phyloP scores from a whole-genome alignment of 2,888 invertebrate species.

The Meliscaeva auricollis region DNA sequence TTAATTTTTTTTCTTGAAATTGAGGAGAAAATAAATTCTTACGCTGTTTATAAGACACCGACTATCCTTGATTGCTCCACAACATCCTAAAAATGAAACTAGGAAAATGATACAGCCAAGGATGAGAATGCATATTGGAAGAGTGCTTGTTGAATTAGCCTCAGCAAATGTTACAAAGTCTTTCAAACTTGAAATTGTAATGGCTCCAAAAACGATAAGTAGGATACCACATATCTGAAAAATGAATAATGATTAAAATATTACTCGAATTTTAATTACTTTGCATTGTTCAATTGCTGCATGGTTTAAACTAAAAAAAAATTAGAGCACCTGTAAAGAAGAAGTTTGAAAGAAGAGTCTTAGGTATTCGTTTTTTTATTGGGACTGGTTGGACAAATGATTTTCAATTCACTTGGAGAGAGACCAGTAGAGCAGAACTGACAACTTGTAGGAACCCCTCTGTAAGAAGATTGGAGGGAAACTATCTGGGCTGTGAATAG shows the following conservation, averaged over 20 bases:
- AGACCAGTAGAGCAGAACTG: no score
- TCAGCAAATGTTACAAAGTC: constrained; percentile 84
- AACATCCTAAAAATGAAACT: constrained; percentile 95
- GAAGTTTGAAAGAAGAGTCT: no score
- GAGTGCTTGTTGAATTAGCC: constrained; percentile 84
- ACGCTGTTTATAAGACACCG: constrained; percentile 94
- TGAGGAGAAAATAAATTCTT: constrained; percentile 81
- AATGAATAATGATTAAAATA: background rate
- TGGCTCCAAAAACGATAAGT: constrained; percentile 88
- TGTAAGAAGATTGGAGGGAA: no score
- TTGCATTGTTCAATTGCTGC: no score
- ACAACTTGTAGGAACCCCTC: no score
- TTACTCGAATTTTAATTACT: no score
- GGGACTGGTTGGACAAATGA: no score
- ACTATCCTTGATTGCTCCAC: constrained; percentile 94
- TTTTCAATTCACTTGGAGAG: no score
- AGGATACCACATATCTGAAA: constrained; percentile 89
- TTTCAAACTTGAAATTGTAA: constrained; percentile 87
- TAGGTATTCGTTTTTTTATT: no score
- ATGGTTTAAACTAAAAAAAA: no score
- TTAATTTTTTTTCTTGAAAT: background rate
- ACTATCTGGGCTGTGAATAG: no score
- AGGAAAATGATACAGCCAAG: constrained; percentile 90
- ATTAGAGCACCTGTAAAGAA: no score
- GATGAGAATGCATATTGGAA: constrained; percentile 88